phyloP scores from a whole-genome alignment of 2,888 invertebrate species.

The Melipona beecheii region DNA sequence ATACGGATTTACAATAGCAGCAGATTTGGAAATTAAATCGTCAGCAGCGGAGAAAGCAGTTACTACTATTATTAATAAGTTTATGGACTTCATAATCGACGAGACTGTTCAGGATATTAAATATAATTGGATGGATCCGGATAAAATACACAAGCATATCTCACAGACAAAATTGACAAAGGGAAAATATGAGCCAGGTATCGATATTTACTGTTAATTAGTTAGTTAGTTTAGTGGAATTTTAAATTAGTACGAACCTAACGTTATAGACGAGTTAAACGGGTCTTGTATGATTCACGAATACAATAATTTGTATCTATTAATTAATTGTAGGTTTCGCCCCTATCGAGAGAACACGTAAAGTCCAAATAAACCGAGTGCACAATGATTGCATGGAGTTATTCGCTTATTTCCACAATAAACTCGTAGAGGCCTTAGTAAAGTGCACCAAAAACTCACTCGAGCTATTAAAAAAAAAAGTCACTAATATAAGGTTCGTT shows the following conservation, averaged over 20 bases:
- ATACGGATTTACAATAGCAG: slow-evolving; percentile 85
- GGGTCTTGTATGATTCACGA: neutral
- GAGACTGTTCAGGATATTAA: slow-evolving; percentile 86
- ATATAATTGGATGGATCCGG: slow-evolving; percentile 88
- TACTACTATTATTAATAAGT: slow-evolving; percentile 91
- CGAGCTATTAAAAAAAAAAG: slow-evolving; percentile 88
- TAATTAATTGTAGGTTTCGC: slow-evolving; percentile 85
- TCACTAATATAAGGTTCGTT: slow-evolving; percentile 76
- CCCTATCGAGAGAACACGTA: slow-evolving; percentile 87
- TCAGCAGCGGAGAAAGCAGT: slow-evolving; percentile 91
- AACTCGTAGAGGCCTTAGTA: slow-evolving; percentile 90
- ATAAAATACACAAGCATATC: slow-evolving; percentile 87
- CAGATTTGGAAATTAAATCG: slow-evolving; percentile 86
- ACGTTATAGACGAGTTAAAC: neutral
- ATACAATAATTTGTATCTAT: neutral
- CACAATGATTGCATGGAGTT: slow-evolving; percentile 92
- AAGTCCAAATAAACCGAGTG: slow-evolving; percentile 86
- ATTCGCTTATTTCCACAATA: slow-evolving; percentile 92
- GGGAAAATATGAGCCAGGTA: slow-evolving; percentile 86
- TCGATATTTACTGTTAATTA: neutral
- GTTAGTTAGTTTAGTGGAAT: neutral
- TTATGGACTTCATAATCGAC: slow-evolving; percentile 87
- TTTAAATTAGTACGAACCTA: too few relatives aligned
- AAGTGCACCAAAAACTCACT: slow-evolving; percentile 90
- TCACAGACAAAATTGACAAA: slow-evolving; percentile 85